phyloP scores from a whole-genome alignment of 2,888 invertebrate genomes.

The Coenonympha arcania region DNA sequence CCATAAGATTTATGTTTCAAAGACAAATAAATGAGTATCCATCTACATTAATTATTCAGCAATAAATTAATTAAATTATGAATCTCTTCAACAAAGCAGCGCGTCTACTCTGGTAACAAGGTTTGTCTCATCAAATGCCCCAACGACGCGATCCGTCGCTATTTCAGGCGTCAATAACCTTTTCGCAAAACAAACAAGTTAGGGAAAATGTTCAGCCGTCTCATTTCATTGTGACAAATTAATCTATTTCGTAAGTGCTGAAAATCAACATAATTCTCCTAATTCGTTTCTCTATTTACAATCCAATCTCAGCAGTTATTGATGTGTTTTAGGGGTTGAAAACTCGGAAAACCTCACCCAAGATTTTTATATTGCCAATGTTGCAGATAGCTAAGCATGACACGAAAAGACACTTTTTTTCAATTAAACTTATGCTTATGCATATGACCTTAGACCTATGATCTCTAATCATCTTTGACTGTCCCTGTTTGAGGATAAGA shows the following conservation, averaged over 20 bases:
- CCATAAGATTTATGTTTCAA: too few relatives aligned
- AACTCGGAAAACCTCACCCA: too few relatives aligned
- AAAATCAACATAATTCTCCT: background rate
- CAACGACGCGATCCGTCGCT: slow-evolving; percentile 41
- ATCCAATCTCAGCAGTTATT: background rate
- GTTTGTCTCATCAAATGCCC: slow-evolving; percentile 30
- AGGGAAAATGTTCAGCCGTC: background rate
- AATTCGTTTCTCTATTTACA: background rate
- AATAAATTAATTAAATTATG: slow-evolving; percentile 15
- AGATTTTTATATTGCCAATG: too few relatives aligned
- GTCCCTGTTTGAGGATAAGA: too few relatives aligned
- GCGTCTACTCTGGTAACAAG: slow-evolving; percentile 12
- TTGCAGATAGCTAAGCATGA: too few relatives aligned
- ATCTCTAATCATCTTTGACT: too few relatives aligned
- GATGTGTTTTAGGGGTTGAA: background rate
- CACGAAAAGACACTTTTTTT: too few relatives aligned
- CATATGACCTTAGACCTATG: too few relatives aligned
- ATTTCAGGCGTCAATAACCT: slow-evolving; percentile 39
- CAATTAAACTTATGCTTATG: too few relatives aligned
- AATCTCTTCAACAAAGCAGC: slow-evolving; percentile 13
- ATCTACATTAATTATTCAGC: background rate
- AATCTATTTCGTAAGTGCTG: slow-evolving; percentile 2
- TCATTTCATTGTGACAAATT: slow-evolving; percentile 4
- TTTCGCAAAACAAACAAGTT: slow-evolving; percentile 29
- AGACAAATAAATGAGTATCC: too few relatives aligned